phyloP scores from a whole-genome alignment of 2,113 vertebrate species.

The Numida meleagris region DNA sequence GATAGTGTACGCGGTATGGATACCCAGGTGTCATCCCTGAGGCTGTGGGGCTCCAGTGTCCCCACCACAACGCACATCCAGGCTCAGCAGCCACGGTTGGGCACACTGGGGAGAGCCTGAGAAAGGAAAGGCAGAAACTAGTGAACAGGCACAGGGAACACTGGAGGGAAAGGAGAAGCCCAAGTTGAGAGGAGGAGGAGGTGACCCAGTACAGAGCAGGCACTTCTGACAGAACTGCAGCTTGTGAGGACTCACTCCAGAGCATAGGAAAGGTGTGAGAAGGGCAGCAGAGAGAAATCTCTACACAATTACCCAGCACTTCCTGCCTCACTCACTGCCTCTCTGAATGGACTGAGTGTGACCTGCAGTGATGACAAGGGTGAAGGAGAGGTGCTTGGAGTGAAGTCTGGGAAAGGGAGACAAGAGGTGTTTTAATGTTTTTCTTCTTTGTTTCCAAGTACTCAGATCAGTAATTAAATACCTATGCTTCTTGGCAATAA shows the following conservation, averaged over 20 bases:
- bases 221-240: background rate
- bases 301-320: background rate
- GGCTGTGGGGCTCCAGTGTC: background rate
- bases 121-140: background rate
- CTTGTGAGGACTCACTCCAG: background rate
- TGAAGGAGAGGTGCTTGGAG: background rate
- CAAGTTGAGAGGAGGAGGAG: background rate
- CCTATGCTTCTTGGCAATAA: background rate
- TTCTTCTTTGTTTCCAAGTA: background rate
- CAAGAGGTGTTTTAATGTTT: background rate
- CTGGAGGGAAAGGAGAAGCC: background rate
- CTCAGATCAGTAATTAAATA: background rate
- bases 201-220: background rate
- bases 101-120: background rate
- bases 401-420: background rate
- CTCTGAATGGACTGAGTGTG: background rate
- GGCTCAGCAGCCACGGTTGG: background rate
- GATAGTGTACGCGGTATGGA: accelerated
- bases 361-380: background rate
- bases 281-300: background rate
- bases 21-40: accelerated
- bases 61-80: background rate
- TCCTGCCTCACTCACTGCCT: background rate
- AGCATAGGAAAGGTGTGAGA: background rate
- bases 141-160: background rate